These are phyloP conservation scores for Tineola bisselliella DNA, from an alignment of 2,888 invertebrate species.

Conservation along the genomic window DNA sequence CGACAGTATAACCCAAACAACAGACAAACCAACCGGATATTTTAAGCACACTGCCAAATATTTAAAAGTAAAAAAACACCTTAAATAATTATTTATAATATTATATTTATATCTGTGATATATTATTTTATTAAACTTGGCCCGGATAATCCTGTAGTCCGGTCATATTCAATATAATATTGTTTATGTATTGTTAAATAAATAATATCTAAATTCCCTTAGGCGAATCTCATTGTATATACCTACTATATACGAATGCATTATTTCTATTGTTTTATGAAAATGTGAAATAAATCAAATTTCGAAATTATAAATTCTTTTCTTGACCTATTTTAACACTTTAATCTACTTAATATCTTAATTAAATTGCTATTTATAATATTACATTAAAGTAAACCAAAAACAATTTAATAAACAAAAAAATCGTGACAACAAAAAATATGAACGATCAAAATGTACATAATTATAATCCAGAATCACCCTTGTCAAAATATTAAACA, in stretches of 20 bases:
- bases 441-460: background rate
- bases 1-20: too few relatives aligned
- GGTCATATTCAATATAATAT: background rate
- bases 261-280: slow-evolving; percentile 40
- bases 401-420: too few relatives aligned
- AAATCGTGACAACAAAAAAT: too few relatives aligned
- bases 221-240: slow-evolving; percentile 41
- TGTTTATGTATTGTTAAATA: background rate
- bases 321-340: background rate
- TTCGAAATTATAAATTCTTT: background rate
- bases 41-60: too few relatives aligned
- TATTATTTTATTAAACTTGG: background rate
- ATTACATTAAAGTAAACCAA: too few relatives aligned
- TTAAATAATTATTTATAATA: background rate
- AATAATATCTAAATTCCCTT: slow-evolving; percentile 5
- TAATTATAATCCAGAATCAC: slow-evolving; percentile 4
- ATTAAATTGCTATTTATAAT: too few relatives aligned
- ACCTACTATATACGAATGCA: slow-evolving; percentile 49
- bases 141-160: background rate
- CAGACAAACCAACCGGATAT: too few relatives aligned
- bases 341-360: too few relatives aligned
- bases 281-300: slow-evolving; percentile 14
- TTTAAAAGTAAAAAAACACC: too few relatives aligned
- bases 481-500: slow-evolving; percentile 7
- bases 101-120: slow-evolving; percentile 5